Percentiles rank a stretch among this genome's conserved stretches.
Evolutionary conservation across 2,797 vertebrate genomes (phyloP).

Genomic region (Xenopus petersii): DNA sequence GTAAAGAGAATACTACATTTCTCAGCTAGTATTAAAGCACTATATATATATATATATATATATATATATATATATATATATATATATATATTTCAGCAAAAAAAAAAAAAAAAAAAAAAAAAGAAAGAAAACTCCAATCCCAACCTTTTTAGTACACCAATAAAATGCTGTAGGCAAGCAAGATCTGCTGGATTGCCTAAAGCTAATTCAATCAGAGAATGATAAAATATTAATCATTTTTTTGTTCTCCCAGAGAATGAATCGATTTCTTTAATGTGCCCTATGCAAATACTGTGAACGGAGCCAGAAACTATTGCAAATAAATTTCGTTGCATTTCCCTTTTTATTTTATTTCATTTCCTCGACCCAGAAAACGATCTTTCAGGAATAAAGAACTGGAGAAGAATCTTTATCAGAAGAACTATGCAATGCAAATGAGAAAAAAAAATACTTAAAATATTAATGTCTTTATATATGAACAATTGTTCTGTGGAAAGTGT

Average conservation of each 20-base stretch:
- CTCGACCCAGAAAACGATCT: too few relatives aligned
- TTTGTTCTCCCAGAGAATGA: conserved; percentile 1
- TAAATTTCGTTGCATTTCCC: background rate
- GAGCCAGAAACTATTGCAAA: background rate
- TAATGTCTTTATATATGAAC: too few relatives aligned
- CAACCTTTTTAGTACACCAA: conserved; percentile 46
- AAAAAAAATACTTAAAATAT: too few relatives aligned
- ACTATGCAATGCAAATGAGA: too few relatives aligned
- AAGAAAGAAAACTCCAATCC: too few relatives aligned
- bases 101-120: too few relatives aligned
- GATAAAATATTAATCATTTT: conserved; percentile 50
- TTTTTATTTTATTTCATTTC: background rate
- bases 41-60: background rate
- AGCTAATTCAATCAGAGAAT: conserved; percentile 8
- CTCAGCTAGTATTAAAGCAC: too few relatives aligned
- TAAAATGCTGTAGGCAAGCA: conserved; percentile 27
- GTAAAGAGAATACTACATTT: too few relatives aligned
- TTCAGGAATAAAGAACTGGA: too few relatives aligned
- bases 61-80: conserved; percentile 2
- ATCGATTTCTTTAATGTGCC: background rate
- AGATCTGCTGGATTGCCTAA: conserved; percentile 46
- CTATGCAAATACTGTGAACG: conserved; percentile 9
- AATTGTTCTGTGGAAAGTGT: too few relatives aligned
- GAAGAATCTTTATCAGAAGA: too few relatives aligned
- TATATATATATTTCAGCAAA: background rate